Base-by-base conservation (phyloP, 2,888 invertebrate genomes). In the Polydrusus cervinus region DNA sequence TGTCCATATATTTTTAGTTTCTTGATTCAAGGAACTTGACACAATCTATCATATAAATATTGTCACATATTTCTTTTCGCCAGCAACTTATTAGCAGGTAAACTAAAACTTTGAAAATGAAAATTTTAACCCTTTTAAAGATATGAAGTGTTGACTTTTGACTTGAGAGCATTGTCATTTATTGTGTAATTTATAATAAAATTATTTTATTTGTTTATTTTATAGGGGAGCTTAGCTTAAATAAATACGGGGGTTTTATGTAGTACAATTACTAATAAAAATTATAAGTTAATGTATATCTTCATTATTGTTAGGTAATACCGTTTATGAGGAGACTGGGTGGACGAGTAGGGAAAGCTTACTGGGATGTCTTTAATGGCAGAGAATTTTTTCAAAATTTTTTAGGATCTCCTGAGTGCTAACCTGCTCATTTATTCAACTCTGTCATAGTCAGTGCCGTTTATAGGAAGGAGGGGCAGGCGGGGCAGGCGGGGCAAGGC, bases 61-160 rank as follows among this genome's bases (percentile, higher is more conserved):
- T 20, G 1, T 51, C 51, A 51, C 51, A 51, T 51, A 51, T 25
- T 51, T n/a, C 45, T 25, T 25, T 25, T 25, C 0, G 13, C 8
- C 6, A 64, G 3, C 30, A 30, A 62, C 20, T 16, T 16, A 61
- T 25, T 43, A n/a, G 43, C 25, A n/a, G 14, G 10, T 16, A 34
- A 34, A n/a, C 20, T 14, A 65, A 25, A 9, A 71, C 30, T 53
- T 55, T 60, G 20, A 45, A 60, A 53, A 47, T 18, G 3, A 51
- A 45, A 53, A 51, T 2, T 47, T 51, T 51, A 40, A n/a, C 30
- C 57, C 43, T 65, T 45, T 1, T 34, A 43, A 40, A 60, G 67
- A 67, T 72, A 67, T 43, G 40, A 55, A 7, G 34, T 30, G 53
- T 72, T 66, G 61, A 67, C 38, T 72, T 72, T 72, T 67, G 67